These are phyloP conservation scores for Todiramphus saurophagus DNA, from an alignment of 2,113 vertebrate species.

Conservation along the genomic window DNA sequence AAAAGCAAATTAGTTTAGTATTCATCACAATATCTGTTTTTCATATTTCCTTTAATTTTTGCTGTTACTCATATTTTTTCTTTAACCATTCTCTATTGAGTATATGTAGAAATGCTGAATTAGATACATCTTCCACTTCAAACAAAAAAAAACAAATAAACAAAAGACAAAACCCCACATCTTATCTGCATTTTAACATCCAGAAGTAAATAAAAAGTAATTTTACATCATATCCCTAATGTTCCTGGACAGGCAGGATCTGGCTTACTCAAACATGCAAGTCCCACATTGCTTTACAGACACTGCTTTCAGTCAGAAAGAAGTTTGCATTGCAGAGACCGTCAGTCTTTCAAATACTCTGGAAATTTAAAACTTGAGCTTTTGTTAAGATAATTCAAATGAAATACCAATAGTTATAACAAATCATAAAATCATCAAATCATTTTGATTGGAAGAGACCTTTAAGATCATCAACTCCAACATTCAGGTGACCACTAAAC, in stretches of 20 bases:
- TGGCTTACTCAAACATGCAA: background rate
- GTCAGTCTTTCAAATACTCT: background rate
- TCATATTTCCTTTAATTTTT: background rate
- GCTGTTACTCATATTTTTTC: background rate
- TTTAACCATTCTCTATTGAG: background rate
- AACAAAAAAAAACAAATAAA: too few relatives aligned
- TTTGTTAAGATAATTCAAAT: background rate
- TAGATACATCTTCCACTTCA: background rate
- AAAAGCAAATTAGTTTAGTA: background rate
- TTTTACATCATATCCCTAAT: background rate
- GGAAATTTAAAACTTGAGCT: accelerated
- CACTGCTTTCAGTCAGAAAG: background rate
- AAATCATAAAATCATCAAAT: too few relatives aligned
- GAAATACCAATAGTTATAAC: background rate
- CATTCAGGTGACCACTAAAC: too few relatives aligned
- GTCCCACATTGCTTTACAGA: background rate
- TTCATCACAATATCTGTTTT: accelerated
- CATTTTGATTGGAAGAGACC: too few relatives aligned
- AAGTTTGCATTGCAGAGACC: background rate
- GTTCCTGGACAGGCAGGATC: background rate
- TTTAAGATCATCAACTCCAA: too few relatives aligned
- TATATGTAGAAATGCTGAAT: background rate
- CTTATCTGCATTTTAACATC: background rate
- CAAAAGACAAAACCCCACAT: too few relatives aligned
- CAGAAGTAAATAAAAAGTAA: background rate